Conservation (phyloP, 2,113 vertebrate species). For the Origma solitaria region DNA sequence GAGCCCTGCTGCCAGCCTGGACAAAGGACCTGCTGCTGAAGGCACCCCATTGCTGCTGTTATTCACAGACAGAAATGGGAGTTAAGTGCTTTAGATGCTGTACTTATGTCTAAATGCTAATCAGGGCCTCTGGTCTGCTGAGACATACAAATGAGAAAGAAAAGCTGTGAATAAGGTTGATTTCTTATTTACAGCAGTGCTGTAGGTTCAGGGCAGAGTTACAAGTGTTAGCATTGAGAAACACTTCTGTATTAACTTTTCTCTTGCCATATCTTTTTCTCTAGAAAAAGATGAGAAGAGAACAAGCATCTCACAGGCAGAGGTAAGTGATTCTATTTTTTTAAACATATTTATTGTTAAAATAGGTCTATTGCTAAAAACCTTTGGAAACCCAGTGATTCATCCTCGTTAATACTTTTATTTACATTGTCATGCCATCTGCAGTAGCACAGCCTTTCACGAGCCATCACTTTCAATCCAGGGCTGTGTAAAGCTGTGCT, state of each 20-base stretch:
- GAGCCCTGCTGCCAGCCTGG: background rate
- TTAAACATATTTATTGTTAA: background rate
- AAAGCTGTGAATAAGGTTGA: background rate
- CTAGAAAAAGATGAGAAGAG: slow-evolving; percentile 83
- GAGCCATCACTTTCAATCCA: background rate
- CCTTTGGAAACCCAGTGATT: background rate
- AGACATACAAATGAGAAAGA: background rate
- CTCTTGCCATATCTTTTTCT: slow-evolving; percentile 19
- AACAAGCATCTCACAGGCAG: slow-evolving; percentile 72
- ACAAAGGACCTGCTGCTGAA: background rate
- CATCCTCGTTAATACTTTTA: background rate
- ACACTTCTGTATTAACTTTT: background rate
- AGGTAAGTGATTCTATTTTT: slow-evolving; percentile 68
- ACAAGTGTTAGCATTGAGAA: background rate
- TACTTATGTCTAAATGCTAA: background rate
- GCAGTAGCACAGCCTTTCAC: background rate
- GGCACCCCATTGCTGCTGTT: accelerated
- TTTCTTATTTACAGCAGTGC: background rate
- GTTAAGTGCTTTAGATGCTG: background rate
- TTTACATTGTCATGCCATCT: background rate
- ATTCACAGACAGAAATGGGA: background rate
- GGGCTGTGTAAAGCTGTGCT: background rate
- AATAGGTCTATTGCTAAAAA: background rate
- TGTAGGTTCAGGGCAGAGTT: background rate
- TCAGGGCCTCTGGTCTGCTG: background rate